Base-by-base conservation (phyloP, 2,113 vertebrate species). In the Pungitius pungitius region DNA sequence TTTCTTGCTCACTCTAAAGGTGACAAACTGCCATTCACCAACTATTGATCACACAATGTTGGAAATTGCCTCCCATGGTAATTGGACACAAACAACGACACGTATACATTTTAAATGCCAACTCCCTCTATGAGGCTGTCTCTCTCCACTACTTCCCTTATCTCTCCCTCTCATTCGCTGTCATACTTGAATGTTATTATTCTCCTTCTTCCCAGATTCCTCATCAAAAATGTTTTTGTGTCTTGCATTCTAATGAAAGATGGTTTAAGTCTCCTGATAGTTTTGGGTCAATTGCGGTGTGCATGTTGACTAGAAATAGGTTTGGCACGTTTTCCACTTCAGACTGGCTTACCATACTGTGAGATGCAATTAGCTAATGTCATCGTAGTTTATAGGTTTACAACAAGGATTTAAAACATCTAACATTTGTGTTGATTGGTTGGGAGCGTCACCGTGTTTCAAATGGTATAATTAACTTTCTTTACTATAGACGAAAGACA, bases 21-120 rank as follows among this genome's bases (percentile, higher is more conserved):
- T 87, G 85, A 82, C 74, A 52, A 72, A 81, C 83, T 87, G 84
- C 87, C 83, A 77, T 81, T 90, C 85, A 56, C 68, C 42, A 80
- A 73, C 75, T 74, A 68, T 80, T 88, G 83, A 87, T 83, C 75
- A 61, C 75, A 86, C 83, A 87, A 84, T 85, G 74, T 26, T 73
- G 69, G 72, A 80, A 81, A 72, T 69, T 58, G 66, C 66, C 63
- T 83, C 71, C 43, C 55, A 52, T 61, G 58, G 72, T 84, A 77
- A 87, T 82, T 65, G 24, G 8, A 61, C 14, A 68, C 78, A 80
- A 80, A 66, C 63, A 77, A 74, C 71, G 85, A 56, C 63, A 64
- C 56, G 59, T 69, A 79, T 67, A 61, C 84, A 77, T 87, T 87
- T 85, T 57, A 91, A 91, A 88, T 90, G 82, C 33, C 91, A 87